These are phyloP conservation scores for Bufo gargarizans DNA, from an alignment of 2,113 vertebrate species.

Conservation along the genomic window DNA sequence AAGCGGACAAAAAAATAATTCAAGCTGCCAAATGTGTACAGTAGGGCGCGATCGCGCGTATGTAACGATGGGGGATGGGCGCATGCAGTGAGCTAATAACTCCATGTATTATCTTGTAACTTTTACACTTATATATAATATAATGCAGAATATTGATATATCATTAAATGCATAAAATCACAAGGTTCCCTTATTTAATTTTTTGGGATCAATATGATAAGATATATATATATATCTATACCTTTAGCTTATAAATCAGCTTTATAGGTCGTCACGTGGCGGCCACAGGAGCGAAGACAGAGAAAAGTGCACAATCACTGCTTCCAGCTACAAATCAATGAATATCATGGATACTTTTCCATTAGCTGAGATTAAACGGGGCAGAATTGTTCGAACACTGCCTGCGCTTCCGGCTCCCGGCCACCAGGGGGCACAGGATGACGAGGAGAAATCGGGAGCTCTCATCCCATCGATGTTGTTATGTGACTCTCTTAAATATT, in stretches of 20 bases:
- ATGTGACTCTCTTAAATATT: neutral
- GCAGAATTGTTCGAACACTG: neutral
- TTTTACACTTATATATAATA: neutral
- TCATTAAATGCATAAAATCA: neutral
- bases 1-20: no score
- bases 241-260: conserved; percentile 2
- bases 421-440: neutral
- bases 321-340: neutral
- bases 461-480: neutral
- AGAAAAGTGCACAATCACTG: conserved; percentile 10
- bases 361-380: conserved; percentile 2
- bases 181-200: neutral
- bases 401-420: neutral
- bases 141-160: conserved; percentile 4
- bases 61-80: neutral
- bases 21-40: no score
- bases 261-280: neutral
- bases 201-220: neutral
- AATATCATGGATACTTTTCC: neutral
- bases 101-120: neutral
- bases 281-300: neutral
- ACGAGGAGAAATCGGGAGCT: neutral
- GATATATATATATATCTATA: neutral
- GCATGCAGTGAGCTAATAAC: neutral
- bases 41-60: no score